phyloP scores from a whole-genome alignment of 2,888 invertebrate species.

The Dasysyrphus tricinctus region DNA sequence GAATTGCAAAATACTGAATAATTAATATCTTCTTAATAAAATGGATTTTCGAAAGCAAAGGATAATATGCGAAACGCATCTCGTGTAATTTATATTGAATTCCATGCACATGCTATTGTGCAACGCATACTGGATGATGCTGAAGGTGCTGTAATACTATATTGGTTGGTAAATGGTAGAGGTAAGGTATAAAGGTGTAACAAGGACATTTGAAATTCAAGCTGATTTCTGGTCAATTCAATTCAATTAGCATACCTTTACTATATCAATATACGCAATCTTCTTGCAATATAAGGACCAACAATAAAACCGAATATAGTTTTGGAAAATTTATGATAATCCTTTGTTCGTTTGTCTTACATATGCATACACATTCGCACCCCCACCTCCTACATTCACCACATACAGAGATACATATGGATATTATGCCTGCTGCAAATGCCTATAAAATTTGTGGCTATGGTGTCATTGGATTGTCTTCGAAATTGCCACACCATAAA shows the following conservation, averaged over 20 bases:
- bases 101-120: slow-evolving; percentile 21
- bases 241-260: slow-evolving; percentile 63
- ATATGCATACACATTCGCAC: background rate
- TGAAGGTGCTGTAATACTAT: background rate
- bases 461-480: slow-evolving; percentile 20
- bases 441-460: slow-evolving; percentile 6
- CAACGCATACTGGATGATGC: slow-evolving; percentile 39
- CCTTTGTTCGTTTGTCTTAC: slow-evolving; percentile 44
- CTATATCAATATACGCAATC: slow-evolving; percentile 30
- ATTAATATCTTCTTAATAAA: slow-evolving; percentile 52
- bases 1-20: slow-evolving; percentile 1
- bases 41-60: slow-evolving; percentile 28
- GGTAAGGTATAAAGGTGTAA: background rate
- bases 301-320: slow-evolving; percentile 22
- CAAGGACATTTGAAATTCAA: slow-evolving; percentile 39
- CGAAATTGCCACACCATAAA: slow-evolving; percentile 14
- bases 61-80: slow-evolving; percentile 29
- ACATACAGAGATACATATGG: background rate
- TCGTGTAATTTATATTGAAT: slow-evolving; percentile 26
- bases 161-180: background rate
- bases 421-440: background rate
- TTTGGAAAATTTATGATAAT: slow-evolving; percentile 61
- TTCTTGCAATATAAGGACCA: slow-evolving; percentile 27
- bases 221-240: slow-evolving; percentile 15
- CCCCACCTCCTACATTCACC: background rate